Evolutionary conservation across 2,797 vertebrate species (phyloP).

Genomic region (Microctenopoma stevenorrisi): DNA sequence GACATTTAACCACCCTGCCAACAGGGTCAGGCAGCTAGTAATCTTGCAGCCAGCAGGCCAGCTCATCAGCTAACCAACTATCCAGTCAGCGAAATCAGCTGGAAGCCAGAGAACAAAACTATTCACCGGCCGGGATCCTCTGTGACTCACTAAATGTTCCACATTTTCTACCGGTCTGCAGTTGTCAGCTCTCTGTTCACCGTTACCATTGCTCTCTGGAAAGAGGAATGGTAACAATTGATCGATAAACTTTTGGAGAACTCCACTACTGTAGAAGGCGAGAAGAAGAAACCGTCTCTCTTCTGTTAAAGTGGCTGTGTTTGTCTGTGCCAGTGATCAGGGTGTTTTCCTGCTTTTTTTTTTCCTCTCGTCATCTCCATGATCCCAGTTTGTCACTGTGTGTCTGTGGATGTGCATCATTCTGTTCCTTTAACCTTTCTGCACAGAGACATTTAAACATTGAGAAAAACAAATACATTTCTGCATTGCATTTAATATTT

Average conservation of each 20-base stretch:
- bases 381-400: slow-evolving; percentile 8
- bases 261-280: slow-evolving; percentile 23
- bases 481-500: background rate
- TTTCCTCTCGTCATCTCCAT: background rate
- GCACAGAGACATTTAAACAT: background rate
- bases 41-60: slow-evolving; percentile 11
- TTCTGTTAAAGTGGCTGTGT: slow-evolving; percentile 6
- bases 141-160: slow-evolving; percentile 57
- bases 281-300: slow-evolving; percentile 12
- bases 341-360: slow-evolving; percentile 15
- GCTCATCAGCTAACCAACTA: slow-evolving; percentile 7
- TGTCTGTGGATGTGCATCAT: background rate
- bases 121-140: slow-evolving; percentile 39
- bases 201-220: slow-evolving; percentile 44
- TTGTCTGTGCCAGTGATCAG: slow-evolving; percentile 27
- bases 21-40: slow-evolving; percentile 36
- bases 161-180: slow-evolving; percentile 69
- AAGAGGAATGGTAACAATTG: slow-evolving; percentile 25
- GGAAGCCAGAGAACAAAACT: slow-evolving; percentile 54
- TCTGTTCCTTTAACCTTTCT: slow-evolving; percentile 20
- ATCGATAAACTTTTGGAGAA: slow-evolving; percentile 62
- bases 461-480: background rate
- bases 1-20: slow-evolving; percentile 30
- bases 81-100: slow-evolving; percentile 22
- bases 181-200: slow-evolving; percentile 41